Evolutionary conservation across 1,140 invertebrate species (phyloP).

Genomic region (Gonatopus flavifemur): DNA sequence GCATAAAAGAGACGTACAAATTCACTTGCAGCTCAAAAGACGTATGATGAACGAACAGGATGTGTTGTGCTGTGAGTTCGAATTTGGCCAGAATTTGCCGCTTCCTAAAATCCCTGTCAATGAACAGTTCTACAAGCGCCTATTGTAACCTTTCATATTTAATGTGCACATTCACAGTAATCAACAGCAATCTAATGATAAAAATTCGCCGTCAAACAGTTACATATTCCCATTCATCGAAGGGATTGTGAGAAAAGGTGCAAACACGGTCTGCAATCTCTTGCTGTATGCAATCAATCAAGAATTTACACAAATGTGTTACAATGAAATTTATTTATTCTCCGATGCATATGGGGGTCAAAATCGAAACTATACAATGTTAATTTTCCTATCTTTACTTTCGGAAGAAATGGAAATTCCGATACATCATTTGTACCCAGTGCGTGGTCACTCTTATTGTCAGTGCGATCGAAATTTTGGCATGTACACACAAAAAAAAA

Average conservation of each 20-base stretch:
- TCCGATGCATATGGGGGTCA: too few species aligned
- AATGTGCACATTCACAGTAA: constrained; percentile 11
- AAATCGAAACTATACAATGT: too few species aligned
- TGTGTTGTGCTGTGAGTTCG: not conserved
- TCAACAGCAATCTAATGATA: too few species aligned
- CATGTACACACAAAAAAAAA: too few species aligned
- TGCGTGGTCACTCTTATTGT: too few species aligned
- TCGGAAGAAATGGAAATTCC: not conserved
- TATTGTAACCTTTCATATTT: constrained; percentile 7
- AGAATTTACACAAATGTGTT: not conserved
- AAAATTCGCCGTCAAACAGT: not conserved
- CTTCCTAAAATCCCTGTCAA: not conserved
- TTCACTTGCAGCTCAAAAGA: not conserved
- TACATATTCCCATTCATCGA: constrained; percentile 9
- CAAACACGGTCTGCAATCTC: constrained; percentile 7
- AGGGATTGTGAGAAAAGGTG: constrained; percentile 9
- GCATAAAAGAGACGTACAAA: not conserved
- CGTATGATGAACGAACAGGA: not conserved
- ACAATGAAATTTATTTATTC: constrained; percentile 6
- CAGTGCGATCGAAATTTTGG: too few species aligned
- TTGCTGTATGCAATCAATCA: constrained; percentile 6
- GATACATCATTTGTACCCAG: constrained; percentile 21
- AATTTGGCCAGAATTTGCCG: not conserved
- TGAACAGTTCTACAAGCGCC: constrained; percentile 4
- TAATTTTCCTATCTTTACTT: constrained; percentile 1